Evolutionary conservation across 1,140 invertebrate genomes (phyloP), one percentile per base, ranked within the genome.

Genomic region (Hermatobates lingyangjiaoensis): DNA sequence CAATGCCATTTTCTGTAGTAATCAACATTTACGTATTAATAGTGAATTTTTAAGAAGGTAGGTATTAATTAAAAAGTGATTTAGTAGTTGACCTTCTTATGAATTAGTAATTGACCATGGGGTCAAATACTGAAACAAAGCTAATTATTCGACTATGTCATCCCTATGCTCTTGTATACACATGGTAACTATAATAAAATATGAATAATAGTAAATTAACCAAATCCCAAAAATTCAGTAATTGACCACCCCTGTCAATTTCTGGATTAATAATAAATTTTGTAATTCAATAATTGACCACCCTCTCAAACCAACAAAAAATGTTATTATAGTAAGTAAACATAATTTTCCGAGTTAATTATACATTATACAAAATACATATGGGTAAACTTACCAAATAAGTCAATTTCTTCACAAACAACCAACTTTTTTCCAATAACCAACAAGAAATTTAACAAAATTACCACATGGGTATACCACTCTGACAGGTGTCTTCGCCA

Each of bases 81-180:
- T 27, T n/a, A 48, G 20, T 18, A 48, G 27, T n/a, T n/a, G n/a
- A n/a, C n/a, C n/a, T 27, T 27, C 25, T 25, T 26, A 18, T 30
- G 24, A n/a, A 28, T 30, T 26, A 48, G 47, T 48, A 48, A 48
- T 48, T 48, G 47, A 48, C 47, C 47, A 48, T 30, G 26, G 5
- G 23, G 47, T 48, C 47, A 48, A 48, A 14, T 12, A 48, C 47
- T 48, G n/a, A 30, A 48, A 48, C 27, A n/a, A 34, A 34, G 30
- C 7, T 34, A n/a, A n/a, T n/a, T 34, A 10, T 34, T 10, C 30
- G 30, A 34, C 7, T 34, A 34, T n/a, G n/a, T 34, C 30, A 34
- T 7, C n/a, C n/a, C 7, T 34, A 34, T n/a, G 7, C n/a, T 34
- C n/a, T 34, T 34, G n/a, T 34, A 7, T 34, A 34, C 30, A 34